Evolutionary conservation across 1,140 invertebrate genomes (phyloP), one percentile per base, ranked within the genome.

Genomic region (Patella vulgata): DNA sequence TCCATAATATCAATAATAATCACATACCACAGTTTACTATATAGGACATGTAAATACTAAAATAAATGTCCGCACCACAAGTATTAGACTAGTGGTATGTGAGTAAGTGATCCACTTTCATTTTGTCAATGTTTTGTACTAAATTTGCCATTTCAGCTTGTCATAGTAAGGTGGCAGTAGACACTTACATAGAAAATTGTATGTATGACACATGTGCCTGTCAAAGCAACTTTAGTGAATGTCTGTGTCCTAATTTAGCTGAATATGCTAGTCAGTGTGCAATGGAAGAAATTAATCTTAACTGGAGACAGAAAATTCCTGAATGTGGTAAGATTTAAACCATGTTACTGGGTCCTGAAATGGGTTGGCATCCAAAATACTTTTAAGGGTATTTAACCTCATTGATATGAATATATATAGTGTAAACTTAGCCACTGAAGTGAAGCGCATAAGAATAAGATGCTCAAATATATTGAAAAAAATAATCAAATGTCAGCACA

Each of bases 201-300:
- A 74, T 93, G 62, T 94, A 91, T 81, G 94, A 96, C 77, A 89
- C 95, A 82, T 96, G 94, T 75, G 89, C 91, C 14, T 96, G 93
- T 80, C 87, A 19, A 85, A 66, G 63, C n/a, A 78, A 75, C 59
- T 40, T 79, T 36, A 68, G 60, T 51, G 73, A 87, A 25, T 96
- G 93, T 75, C 85, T 94, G 47, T 96, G 94, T 80, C 91, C 93
- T 4, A 89, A 90, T 8, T 75, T 95, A 2, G 89, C 91, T 0
- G 88, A 90, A 44, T 96, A 95, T 81, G 92, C 91, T 12, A 88
- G 89, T 48, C 89, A 91, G 61, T 96, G 94, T 83, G 88, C 91
- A 30, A 83, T 87, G 12, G 85, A 88, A 61, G 92, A 90, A 12
- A 82, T 92, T 2, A 84, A 88, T 23, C 85, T 95, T 30, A 87